Base-by-base conservation (phyloP, 2,113 vertebrate species). In the Oncorhynchus tshawytscha region DNA sequence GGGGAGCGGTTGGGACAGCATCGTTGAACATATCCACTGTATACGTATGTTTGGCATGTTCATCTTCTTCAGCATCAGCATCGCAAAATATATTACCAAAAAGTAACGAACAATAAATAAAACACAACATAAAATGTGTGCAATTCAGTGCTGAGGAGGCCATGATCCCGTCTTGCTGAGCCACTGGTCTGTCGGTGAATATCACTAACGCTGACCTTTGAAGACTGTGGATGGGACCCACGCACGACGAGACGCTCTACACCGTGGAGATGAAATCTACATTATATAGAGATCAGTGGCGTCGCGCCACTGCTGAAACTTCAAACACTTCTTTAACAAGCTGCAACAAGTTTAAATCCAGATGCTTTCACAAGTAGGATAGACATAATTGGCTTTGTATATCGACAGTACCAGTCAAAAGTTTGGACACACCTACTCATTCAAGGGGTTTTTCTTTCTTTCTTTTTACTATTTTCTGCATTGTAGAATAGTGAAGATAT, bases 11-110 rank as follows among this genome's bases (percentile, higher is more conserved):
- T 18, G 88, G 84, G 67, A 96, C 91, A n/a, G 95, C 96, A 77
- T 94, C 93, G 83, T 89, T 90, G 88, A 98, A 96, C 96, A 98
- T 97, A 48, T 98, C 95, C 75, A 94, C 94, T 72, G 91, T 93
- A 88, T 98, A 98, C 45, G 96, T 92, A 89, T 98, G 95, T 83
- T 93, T 94, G 76, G 85, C 87, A 15, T 95, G 94, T 3, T 94
- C 92, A 5, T 94, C 93, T 64, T 94, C 92, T 0, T 92, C 90
- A 18, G 71, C 85, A 0, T 90, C 89, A 0, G 51, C 67, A 27
- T 91, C 88, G 84, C 91, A 91, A 25, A 83, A 71, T 20, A 85
- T 82, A 16, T 12, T 20, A 12, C 77, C 45, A 25, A 92, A 76
- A n/a, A 94, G 75, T 71, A 92, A 73, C 2, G 81, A 84, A 4